Base-by-base conservation (phyloP, 2,888 invertebrate species). In the Lampropteryx suffumata region DNA sequence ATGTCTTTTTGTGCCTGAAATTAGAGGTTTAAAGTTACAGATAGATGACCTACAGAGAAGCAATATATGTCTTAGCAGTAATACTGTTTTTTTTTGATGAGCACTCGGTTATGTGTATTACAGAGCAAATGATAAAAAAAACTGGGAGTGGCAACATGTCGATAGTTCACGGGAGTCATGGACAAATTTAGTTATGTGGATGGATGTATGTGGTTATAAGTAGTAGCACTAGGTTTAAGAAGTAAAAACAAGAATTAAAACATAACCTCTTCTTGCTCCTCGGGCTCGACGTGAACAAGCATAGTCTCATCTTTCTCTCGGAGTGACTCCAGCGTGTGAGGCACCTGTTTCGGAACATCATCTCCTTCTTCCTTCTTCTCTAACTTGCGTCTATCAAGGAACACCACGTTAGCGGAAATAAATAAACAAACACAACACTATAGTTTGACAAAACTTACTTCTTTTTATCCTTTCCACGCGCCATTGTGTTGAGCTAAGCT, bases 271-370 rank as follows among this genome's bases (percentile, higher is more conserved):
- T 94, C 94, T 62, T 95, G 94, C 57, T 95, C 97, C 42, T 95
- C 95, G 1, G 93, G 93, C 48, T 96, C 95, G 9, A 93, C 85
- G 71, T 96, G 94, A 1, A 92, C 93, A 11, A 96, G 91, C 74
- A 94, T 94, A 0, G 99, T 99, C 74, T 96, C 97, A 92, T 99
- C 99, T 65, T 94, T 94, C 73, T 97, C 96, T 49, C 99, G 92
- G 55, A 97, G 92, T 62, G 95, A 97, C 81, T 99, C 99, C 67
- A 99, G 93, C 0, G 99, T 99, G 74, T 97, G 96, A 0, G 99
- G 99, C 8, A 88, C 65, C 60, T 89, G 73, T 67, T 88, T 90
- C 1, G 87, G 87, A 0, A 79, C 88, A 76, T 88, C 87, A 3
- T 89, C 90, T 0, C 88, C 90, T 65, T 89, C 90, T 61, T 88